These are phyloP conservation scores for Trilocha varians DNA, from an alignment of 2,888 invertebrate species.

Conservation along the genomic window DNA sequence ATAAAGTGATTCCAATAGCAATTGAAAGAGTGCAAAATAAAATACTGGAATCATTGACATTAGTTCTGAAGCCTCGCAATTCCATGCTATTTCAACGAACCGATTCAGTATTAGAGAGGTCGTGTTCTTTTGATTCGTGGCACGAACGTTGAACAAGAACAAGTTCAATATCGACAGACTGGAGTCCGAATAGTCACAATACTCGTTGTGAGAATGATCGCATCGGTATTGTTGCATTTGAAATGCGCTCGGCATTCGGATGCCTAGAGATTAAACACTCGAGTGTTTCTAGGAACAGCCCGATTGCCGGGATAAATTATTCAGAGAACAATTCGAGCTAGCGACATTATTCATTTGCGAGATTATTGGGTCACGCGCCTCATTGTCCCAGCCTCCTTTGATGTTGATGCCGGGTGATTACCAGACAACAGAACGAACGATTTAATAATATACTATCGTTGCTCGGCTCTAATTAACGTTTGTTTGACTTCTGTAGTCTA, in stretches of 20 bases:
- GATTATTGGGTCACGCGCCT: conserved; percentile 25
- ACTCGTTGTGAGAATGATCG: neutral
- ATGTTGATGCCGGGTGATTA: conserved; percentile 11
- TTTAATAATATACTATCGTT: conserved; percentile 2
- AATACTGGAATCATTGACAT: no score
- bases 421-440: conserved; percentile 10
- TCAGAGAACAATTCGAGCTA: conserved; percentile 20
- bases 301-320: conserved; percentile 42
- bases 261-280: conserved; percentile 6
- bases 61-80: no score
- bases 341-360: conserved; percentile 30
- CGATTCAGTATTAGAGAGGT: no score
- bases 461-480: conserved; percentile 2
- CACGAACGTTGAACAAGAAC: neutral
- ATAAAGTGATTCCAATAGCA: no score
- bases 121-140: neutral
- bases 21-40: no score
- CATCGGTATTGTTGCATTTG: conserved; percentile 1
- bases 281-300: conserved; percentile 17
- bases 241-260: neutral
- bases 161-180: neutral
- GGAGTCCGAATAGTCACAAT: neutral
- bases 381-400: conserved; percentile 14
- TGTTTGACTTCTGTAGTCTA: neutral
- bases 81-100: no score